These are phyloP conservation scores for Reinhardtius hippoglossoides DNA, from an alignment of 2,113 vertebrate genomes.

Conservation along the genomic window DNA sequence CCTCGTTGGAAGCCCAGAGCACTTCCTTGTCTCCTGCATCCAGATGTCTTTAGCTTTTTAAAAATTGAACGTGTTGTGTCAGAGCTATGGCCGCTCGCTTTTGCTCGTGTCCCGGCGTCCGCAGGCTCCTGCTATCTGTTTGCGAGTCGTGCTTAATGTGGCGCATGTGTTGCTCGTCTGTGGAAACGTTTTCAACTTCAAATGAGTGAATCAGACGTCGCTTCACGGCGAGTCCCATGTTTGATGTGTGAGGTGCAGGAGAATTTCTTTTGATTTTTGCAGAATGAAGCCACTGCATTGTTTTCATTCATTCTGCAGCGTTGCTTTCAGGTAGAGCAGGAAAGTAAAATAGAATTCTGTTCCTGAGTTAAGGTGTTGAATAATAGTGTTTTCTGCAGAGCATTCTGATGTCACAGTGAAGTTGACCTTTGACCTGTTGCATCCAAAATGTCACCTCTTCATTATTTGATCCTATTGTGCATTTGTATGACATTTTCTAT, in stretches of 20 bases:
- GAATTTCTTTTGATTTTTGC: no score
- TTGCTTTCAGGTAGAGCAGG: background rate
- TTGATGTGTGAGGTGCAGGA: no score
- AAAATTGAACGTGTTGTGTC: slow-evolving; percentile 19
- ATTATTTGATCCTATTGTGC: no score
- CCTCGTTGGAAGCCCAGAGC: slow-evolving; percentile 3
- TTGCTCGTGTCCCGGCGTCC: background rate
- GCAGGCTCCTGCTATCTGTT: background rate
- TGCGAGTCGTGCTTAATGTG: background rate
- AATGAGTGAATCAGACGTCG: background rate
- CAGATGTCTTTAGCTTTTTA: slow-evolving; percentile 16
- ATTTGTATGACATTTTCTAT: background rate
- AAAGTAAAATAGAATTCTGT: no score
- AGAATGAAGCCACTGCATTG: no score
- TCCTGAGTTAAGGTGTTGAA: no score
- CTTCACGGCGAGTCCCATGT: no score
- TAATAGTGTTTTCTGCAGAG: no score
- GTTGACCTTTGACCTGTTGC: no score
- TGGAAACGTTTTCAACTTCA: slow-evolving; percentile 4
- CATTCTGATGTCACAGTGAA: no score
- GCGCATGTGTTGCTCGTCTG: slow-evolving; percentile 16
- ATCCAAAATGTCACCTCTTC: no score
- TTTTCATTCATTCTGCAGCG: no score
- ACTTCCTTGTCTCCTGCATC: background rate
- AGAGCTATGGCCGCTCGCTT: slow-evolving; percentile 8